These are phyloP conservation scores for human (Homo sapiens) DNA, from an alignment of 2,113 vertebrate genomes.

Conservation along the genomic window GRCh38 chr4:61669501-61670000, in stretches of 20 bases:
- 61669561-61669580: not conserved
- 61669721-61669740: not conserved
- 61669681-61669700: not conserved
- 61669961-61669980: not conserved
- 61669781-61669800: not conserved
- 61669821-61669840: not conserved
- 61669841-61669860: not conserved
- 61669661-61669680: not conserved
- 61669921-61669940: not conserved
- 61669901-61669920: not conserved
- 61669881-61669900: not conserved
- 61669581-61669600: not conserved
- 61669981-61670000: not conserved
- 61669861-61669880: not conserved
- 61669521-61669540: not conserved
- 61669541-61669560: not conserved
- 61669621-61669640: not conserved
- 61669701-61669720: not conserved
- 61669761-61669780: not conserved
- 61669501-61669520: not conserved
- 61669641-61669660: not conserved
- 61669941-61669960: not conserved
- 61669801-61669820: not conserved
- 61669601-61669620: not conserved
- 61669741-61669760: not conserved